Evolutionary conservation across 2,113 vertebrate genomes (phyloP).

Genomic region (Mus pahari): DNA sequence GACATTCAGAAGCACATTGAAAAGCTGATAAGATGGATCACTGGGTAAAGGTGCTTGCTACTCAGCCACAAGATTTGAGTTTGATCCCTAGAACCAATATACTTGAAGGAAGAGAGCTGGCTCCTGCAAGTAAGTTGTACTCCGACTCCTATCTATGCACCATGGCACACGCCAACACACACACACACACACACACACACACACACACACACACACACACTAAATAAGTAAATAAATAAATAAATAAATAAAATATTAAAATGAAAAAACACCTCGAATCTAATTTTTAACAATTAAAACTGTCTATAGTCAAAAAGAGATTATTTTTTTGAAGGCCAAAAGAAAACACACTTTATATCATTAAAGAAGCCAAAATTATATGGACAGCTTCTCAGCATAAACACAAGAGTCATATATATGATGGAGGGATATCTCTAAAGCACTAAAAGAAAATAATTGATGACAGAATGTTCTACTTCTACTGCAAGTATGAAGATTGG

Average conservation of each 20-base stretch:
- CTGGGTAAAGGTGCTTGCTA: not conserved
- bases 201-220: not conserved
- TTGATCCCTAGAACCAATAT: not conserved
- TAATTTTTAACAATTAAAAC: not conserved
- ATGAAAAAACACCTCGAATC: not conserved
- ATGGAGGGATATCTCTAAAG: not conserved
- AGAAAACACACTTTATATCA: not conserved
- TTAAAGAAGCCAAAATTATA: not conserved
- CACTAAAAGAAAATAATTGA: not conserved
- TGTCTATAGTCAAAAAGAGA: not conserved
- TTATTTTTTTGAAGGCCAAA: not conserved
- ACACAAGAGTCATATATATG: not conserved
- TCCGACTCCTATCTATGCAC: not conserved
- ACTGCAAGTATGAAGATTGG: not conserved
- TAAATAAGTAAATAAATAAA: not conserved
- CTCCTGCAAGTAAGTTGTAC: not conserved
- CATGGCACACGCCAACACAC: not conserved
- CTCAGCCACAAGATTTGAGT: not conserved
- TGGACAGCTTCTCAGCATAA: not conserved
- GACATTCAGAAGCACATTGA: not conserved
- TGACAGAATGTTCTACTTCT: not conserved
- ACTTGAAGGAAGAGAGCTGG: not conserved
- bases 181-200: not conserved
- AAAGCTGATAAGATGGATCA: not conserved
- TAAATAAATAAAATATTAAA: not conserved